These are phyloP conservation scores for Gandaritis pyraliata DNA, from an alignment of 2,888 invertebrate species.

Conservation along the genomic window DNA sequence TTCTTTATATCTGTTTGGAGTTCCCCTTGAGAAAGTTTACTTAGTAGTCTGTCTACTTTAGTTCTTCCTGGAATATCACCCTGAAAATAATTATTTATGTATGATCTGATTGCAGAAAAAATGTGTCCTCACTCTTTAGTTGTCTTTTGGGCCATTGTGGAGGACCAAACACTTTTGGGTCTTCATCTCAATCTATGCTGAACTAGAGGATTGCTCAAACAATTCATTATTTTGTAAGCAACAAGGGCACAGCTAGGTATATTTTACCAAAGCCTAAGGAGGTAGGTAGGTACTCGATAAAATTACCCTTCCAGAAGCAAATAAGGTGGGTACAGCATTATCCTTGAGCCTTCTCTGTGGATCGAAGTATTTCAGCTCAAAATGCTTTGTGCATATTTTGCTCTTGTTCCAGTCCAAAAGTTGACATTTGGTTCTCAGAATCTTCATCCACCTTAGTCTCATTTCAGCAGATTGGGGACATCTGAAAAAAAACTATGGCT, in stretches of 20 bases:
- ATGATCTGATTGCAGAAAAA: background rate
- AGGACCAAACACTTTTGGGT: too few species aligned
- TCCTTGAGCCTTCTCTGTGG: constrained; percentile 61
- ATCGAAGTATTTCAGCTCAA: constrained; percentile 70
- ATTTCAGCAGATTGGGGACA: constrained; percentile 64
- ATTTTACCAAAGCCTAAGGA: too few species aligned
- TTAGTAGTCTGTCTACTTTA: constrained; percentile 62
- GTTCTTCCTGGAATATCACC: constrained; percentile 39
- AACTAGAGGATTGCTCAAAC: too few species aligned
- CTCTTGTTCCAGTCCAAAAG: constrained; percentile 69
- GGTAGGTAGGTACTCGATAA: too few species aligned
- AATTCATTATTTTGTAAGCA: too few species aligned
- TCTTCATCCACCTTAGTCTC: constrained; percentile 68
- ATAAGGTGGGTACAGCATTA: constrained; percentile 70
- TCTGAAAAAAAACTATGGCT: constrained; percentile 45
- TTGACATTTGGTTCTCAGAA: constrained; percentile 65
- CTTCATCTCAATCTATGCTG: too few species aligned
- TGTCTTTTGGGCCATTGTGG: too few species aligned
- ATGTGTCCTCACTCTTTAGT: too few species aligned
- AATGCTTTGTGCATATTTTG: constrained; percentile 73
- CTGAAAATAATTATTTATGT: constrained; percentile 29
- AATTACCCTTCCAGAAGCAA: constrained; percentile 54
- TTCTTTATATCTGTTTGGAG: constrained; percentile 64
- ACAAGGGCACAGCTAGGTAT: too few species aligned
- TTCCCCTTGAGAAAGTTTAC: constrained; percentile 62